These are phyloP conservation scores for Agrilus mali DNA, from an alignment of 2,888 invertebrate species.

Conservation along the genomic window DNA sequence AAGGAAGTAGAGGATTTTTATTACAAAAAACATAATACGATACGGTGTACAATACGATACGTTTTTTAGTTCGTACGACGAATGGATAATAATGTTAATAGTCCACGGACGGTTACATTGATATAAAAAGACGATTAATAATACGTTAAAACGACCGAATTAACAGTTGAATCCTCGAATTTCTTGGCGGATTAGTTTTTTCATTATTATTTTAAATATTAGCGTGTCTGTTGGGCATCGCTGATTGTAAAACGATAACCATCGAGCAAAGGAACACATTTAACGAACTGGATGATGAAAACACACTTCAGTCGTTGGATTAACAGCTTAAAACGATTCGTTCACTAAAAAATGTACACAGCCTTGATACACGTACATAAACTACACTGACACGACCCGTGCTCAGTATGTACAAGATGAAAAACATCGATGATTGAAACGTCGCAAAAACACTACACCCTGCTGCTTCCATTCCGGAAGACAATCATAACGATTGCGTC, in stretches of 20 bases:
- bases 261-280: slow-evolving; percentile 20
- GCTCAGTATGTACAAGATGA: slow-evolving; percentile 32
- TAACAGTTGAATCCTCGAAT: slow-evolving; percentile 19
- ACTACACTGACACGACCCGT: slow-evolving; percentile 35
- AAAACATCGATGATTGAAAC: slow-evolving; percentile 34
- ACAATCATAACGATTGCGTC: slow-evolving; percentile 37
- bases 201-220: slow-evolving; percentile 2
- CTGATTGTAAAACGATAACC: slow-evolving; percentile 12
- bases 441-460: slow-evolving; percentile 37
- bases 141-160: slow-evolving; percentile 8
- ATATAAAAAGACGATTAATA: slow-evolving; percentile 19
- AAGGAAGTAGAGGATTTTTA: slow-evolving; percentile 18
- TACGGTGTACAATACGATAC: slow-evolving; percentile 1
- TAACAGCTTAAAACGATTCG: slow-evolving; percentile 21
- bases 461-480: slow-evolving; percentile 36
- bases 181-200: slow-evolving; percentile 16
- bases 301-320: slow-evolving; percentile 16
- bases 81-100: slow-evolving; percentile 2
- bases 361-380: slow-evolving; percentile 37
- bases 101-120: slow-evolving; percentile 32
- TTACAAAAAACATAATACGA: slow-evolving; percentile 7
- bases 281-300: slow-evolving; percentile 20
- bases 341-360: slow-evolving; percentile 33
- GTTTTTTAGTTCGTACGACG: slow-evolving; percentile 1
- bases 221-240: too few relatives aligned